A percentile compares a stretch with the other conserved stretches of the same genome.
Conservation (phyloP, 2,113 vertebrate species). For the Fulica atra region DNA sequence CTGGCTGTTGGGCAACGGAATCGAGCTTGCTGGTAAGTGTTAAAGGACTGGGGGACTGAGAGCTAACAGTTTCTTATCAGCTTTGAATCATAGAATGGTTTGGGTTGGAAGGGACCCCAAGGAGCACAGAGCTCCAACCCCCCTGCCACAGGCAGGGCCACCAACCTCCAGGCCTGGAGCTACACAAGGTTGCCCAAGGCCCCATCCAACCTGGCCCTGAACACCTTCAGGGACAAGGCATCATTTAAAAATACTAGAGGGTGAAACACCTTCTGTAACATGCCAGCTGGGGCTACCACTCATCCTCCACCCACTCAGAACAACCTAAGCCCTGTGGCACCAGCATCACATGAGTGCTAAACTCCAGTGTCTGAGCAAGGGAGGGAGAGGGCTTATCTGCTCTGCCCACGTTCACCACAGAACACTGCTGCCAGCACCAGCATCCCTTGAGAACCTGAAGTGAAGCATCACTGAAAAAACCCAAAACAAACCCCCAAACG, state of each 20-base stretch:
- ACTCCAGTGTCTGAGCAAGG: background rate
- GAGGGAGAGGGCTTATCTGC: too few relatives aligned
- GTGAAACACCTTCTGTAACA: background rate
- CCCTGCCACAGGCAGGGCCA: too few relatives aligned
- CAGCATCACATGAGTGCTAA: too few relatives aligned
- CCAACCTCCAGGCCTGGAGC: too few relatives aligned
- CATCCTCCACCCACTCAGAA: background rate
- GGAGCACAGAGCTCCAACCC: too few relatives aligned
- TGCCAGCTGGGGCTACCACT: background rate
- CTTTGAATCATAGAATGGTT: too few relatives aligned
- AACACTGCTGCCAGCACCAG: background rate
- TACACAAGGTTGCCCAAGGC: too few relatives aligned
- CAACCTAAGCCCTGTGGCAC: background rate
- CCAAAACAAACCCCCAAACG: background rate
- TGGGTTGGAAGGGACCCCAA: too few relatives aligned
- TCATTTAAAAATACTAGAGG: background rate
- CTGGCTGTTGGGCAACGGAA: slow-evolving; percentile 57
- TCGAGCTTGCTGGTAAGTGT: slow-evolving; percentile 67
- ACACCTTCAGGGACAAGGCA: too few relatives aligned
- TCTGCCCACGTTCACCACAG: background rate
- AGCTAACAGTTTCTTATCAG: background rate
- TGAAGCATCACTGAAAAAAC: background rate
- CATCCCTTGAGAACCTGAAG: background rate
- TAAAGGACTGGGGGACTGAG: rapidly evolving
- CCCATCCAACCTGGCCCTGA: too few relatives aligned